Evolutionary conservation across 2,113 vertebrate species (phyloP), one percentile per base, ranked within the genome.

Genomic region (Vimba vimba): DNA sequence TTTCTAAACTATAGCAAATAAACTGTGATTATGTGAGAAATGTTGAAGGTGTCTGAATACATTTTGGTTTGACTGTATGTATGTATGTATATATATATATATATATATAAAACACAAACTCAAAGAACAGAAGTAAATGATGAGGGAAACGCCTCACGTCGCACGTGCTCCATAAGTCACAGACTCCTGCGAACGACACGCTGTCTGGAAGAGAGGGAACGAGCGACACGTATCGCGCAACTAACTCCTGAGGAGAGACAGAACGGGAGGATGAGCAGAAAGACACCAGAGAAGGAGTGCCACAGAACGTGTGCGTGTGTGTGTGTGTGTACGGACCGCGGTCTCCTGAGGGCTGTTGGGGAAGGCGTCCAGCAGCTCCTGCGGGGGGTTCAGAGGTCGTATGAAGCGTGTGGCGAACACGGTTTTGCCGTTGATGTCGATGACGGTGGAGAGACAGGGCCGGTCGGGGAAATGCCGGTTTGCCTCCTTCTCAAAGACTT

Each of bases 91-190:
- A n/a, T n/a, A n/a, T n/a, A n/a, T n/a, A n/a, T n/a, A n/a, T 39
- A 43, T 43, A 9, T 43, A 43, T 71, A 39, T 12, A 33, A 11
- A 9, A n/a, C 10, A 39, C 68, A 39, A 39, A 21, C 69, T 43
- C 21, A 71, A 21, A 73, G 66, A 73, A n/a, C 69, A 74, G 12
- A 75, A 75, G 3, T n/a, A 75, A 50, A 1, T 12, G 12, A 9
- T n/a, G 12, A 25, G 73, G 17, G n/a, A 47, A 25, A 2, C 6
- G 2, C 4, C 97, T 97, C 91, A 99, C 98, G 15, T 98, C 97
- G 7, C 97, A 98, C 3, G 97, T 98, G 89, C 96, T 97, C 98
- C 98, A 99, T 25, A 99, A 93, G 89, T 98, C 96, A 92, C 98
- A 99, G 85, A 95, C 84, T 0, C 95, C 95, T 30, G 96, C 94